Base-by-base conservation (phyloP, 2,113 vertebrate species). In the Notothenia rossii region DNA sequence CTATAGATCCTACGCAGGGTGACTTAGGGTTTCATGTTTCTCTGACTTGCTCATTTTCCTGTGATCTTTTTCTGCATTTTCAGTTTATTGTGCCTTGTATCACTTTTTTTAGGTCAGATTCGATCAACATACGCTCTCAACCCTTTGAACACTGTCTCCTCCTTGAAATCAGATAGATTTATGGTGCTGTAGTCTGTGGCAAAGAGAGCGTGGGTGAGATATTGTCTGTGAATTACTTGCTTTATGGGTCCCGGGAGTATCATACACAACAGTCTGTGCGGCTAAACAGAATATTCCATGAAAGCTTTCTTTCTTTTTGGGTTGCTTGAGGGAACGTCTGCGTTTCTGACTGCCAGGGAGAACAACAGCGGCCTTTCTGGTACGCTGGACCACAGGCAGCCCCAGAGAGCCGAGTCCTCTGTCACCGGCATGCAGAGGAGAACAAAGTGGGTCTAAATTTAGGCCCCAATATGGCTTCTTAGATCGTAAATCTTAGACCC, bases 401-500 rank as follows among this genome's bases (percentile, higher is more conserved):
- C 86, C 82, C 84, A 77, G 82, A 90, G 89, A 92, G 87, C 78
- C 18, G 36, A 78, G 81, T 86, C 75, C 89, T 92, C 89, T 86
- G 91, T 90, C 91, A 87, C 88, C 87, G 82, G 85, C 79, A 53
- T 45, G 66, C 89, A 87, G 83, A 86, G 59, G 13, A 85, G 86
- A 88, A 93, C 93, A 93, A 93, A 91, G 90, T 81, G 62, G 56
- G 66, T 77, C 90, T 91, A 92, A 93, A 93, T 92, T 84, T 93
- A 91, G 88, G 79, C 65, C 63, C 14, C 5, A 46, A 75, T 77
- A 66, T 77, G 81, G 75, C 84, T 88, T 79, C 64, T 29, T 75
- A 61, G 68, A 87, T 82, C 79, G 36, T 63, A 49, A 49, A 86
- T 84, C 68, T 51, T 29, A 82, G 70, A 84, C 84, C 86, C 80